phyloP scores from a whole-genome alignment of 2,797 vertebrate genomes.

The Parotocinclus haroldoi region DNA sequence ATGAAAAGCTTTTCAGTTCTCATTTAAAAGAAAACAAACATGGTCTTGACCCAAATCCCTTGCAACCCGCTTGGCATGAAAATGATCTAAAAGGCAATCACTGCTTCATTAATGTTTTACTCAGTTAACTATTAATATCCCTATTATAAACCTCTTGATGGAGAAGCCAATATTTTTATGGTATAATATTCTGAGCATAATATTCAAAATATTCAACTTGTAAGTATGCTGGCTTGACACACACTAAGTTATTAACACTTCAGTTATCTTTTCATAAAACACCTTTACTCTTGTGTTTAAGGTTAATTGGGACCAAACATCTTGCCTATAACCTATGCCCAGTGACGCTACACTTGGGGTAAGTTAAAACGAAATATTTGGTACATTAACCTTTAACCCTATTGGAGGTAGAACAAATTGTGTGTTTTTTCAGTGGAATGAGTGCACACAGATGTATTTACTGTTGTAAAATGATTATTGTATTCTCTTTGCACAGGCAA shows the following conservation, averaged over 20 bases:
- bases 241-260: slow-evolving; percentile 8
- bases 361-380: not conserved
- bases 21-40: slow-evolving; percentile 73
- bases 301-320: slow-evolving; percentile 6
- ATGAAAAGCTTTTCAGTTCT: slow-evolving; percentile 79
- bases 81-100: slow-evolving; percentile 69
- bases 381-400: not conserved
- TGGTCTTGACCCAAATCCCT: slow-evolving; percentile 86
- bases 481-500: too few relatives aligned
- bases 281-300: too few relatives aligned
- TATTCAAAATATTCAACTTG: too few relatives aligned
- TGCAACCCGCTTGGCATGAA: slow-evolving; percentile 95
- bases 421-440: too few relatives aligned
- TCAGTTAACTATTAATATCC: too few relatives aligned
- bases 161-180: not conserved
- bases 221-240: slow-evolving; percentile 32
- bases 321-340: not conserved
- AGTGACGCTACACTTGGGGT: not conserved
- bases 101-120: slow-evolving; percentile 1
- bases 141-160: too few relatives aligned
- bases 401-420: not conserved
- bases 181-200: not conserved
- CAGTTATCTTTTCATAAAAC: not conserved
- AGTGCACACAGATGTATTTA: too few relatives aligned
- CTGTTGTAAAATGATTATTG: too few relatives aligned